phyloP scores from a whole-genome alignment of 1,140 invertebrate species.

The Drosophila pallidifrons region DNA sequence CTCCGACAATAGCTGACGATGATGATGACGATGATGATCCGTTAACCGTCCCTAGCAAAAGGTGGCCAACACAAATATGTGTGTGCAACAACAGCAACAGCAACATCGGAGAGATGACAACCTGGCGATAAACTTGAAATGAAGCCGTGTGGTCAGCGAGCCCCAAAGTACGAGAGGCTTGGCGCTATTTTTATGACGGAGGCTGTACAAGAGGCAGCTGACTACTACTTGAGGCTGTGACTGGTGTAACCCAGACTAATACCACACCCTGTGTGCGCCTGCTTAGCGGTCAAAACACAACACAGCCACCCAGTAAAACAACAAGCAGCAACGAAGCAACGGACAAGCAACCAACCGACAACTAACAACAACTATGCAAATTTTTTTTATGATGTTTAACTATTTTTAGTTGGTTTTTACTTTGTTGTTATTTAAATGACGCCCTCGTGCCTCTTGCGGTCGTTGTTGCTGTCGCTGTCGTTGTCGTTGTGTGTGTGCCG shows the following conservation, averaged over 20 bases:
- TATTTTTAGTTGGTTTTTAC: constrained; percentile 76
- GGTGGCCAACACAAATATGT: constrained; percentile 55
- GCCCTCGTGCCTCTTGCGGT: constrained; percentile 49
- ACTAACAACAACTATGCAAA: constrained; percentile 76
- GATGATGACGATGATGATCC: constrained; percentile 30
- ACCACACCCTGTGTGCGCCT: constrained; percentile 60
- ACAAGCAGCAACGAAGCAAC: constrained; percentile 5
- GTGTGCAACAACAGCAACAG: constrained; percentile 46
- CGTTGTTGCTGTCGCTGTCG: constrained; percentile 16
- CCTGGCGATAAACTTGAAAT: constrained; percentile 61
- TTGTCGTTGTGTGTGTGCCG: constrained; percentile 59
- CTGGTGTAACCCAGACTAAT: constrained; percentile 24
- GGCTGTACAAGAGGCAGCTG: constrained; percentile 42
- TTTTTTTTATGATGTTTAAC: constrained; percentile 81
- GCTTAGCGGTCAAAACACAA: constrained; percentile 28
- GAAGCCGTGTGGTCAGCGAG: constrained; percentile 26
- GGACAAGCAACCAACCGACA: constrained; percentile 39
- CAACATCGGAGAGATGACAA: constrained; percentile 62
- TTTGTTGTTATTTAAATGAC: constrained; percentile 82
- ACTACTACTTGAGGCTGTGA: constrained; percentile 20
- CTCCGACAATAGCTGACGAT: constrained; percentile 7
- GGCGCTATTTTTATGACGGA: constrained; percentile 75
- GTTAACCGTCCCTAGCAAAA: constrained; percentile 59
- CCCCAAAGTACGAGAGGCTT: constrained; percentile 52
- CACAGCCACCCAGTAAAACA: background rate